Evolutionary conservation across 2,888 invertebrate species (phyloP).

Genomic region (Cryptocephalus moraei): DNA sequence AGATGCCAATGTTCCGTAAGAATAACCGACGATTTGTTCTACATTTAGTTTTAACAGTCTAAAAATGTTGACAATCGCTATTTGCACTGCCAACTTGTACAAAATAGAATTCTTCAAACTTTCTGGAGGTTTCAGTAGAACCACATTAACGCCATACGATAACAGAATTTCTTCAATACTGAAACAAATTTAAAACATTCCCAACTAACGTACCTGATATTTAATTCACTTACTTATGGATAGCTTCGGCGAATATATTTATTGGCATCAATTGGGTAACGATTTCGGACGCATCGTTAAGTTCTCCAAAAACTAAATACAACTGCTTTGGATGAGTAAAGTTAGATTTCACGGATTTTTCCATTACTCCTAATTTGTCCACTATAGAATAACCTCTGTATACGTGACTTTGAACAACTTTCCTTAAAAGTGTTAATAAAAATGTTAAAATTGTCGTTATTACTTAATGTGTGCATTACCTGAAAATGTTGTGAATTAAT

Average conservation of each 20-base stretch:
- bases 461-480: not conserved
- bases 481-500: conserved; percentile 27
- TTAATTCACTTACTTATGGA: not conserved
- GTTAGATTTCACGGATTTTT: not conserved
- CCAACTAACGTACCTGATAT: too few species aligned
- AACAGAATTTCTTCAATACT: too few species aligned
- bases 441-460: not conserved
- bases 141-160: not conserved
- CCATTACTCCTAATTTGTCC: conserved; percentile 7
- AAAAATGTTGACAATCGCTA: not conserved
- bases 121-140: too few species aligned
- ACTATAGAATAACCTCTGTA: conserved; percentile 66
- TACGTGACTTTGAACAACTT: conserved; percentile 50
- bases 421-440: conserved; percentile 4
- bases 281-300: conserved; percentile 68
- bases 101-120: not conserved
- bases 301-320: conserved; percentile 53
- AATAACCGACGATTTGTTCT: conserved; percentile 48
- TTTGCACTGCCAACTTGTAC: not conserved
- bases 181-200: too few species aligned
- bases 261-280: not conserved
- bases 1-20: conserved; percentile 83
- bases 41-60: not conserved
- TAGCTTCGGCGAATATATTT: not conserved
- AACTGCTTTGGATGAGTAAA: conserved; percentile 2